These are phyloP conservation scores for Etheostoma cragini DNA, from an alignment of 2,113 vertebrate genomes.

Conservation along the genomic window DNA sequence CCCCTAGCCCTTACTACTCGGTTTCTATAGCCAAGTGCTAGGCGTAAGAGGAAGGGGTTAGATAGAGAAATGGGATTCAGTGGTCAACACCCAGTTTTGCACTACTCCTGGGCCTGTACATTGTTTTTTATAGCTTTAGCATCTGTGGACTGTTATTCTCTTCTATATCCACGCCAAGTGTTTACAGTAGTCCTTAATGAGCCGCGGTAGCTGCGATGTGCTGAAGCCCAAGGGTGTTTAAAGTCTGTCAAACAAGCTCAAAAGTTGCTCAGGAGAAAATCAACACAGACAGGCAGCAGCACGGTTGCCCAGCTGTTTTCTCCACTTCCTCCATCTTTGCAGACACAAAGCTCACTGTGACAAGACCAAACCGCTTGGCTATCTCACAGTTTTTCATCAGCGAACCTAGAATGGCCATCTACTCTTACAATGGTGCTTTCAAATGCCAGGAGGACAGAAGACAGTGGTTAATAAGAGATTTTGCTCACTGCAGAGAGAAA, in stretches of 20 bases:
- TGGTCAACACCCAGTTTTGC: not conserved
- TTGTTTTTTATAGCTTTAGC: not conserved
- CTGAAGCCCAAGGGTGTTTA: slow-evolving; percentile 29
- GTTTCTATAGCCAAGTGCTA: no score
- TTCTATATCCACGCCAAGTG: slow-evolving; percentile 28
- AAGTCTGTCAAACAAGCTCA: slow-evolving; percentile 55
- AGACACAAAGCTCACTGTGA: not conserved
- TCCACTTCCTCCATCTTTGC: slow-evolving; percentile 14
- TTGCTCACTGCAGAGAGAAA: slow-evolving; percentile 31
- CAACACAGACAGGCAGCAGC: slow-evolving; percentile 41
- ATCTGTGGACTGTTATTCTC: slow-evolving; percentile 1
- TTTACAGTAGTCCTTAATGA: slow-evolving; percentile 45
- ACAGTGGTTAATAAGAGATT: slow-evolving; percentile 23
- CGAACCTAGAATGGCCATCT: not conserved
- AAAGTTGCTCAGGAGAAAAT: slow-evolving; percentile 42
- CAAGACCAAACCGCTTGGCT: not conserved
- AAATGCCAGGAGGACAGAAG: slow-evolving; percentile 6
- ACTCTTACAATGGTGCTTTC: not conserved
- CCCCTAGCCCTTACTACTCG: no score
- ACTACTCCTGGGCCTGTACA: not conserved
- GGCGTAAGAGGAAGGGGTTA: no score
- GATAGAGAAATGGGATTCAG: no score
- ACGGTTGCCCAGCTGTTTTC: slow-evolving; percentile 3
- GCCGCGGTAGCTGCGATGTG: not conserved
- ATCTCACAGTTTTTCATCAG: not conserved